These are phyloP conservation scores for Harpalus rufipes DNA, from an alignment of 2,888 invertebrate genomes.

Conservation along the genomic window DNA sequence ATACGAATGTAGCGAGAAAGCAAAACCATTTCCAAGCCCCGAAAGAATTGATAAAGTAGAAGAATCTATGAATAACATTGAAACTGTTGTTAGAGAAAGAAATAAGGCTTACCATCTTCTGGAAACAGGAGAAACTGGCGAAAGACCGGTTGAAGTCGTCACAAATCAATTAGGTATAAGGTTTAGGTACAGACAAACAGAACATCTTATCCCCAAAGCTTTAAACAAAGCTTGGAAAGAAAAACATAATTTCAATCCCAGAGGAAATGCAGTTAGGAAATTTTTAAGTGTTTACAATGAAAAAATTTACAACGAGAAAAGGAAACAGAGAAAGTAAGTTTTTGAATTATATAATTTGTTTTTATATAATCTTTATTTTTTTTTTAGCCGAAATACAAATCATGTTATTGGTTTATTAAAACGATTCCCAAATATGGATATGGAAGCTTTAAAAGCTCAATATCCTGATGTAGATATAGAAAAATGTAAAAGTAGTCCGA, in stretches of 20 bases:
- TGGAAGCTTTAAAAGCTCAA: constrained; percentile 83
- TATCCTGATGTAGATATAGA: constrained; percentile 89
- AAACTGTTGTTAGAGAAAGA: constrained; percentile 93
- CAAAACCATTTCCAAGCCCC: constrained; percentile 90
- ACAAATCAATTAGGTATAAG: constrained; percentile 82
- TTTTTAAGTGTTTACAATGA: constrained; percentile 83
- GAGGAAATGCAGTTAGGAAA: constrained; percentile 82
- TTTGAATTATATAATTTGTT: constrained; percentile 3
- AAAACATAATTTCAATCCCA: constrained; percentile 80
- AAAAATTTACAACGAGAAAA: constrained; percentile 80
- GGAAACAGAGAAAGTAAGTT: constrained; percentile 80
- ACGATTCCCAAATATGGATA: constrained; percentile 87
- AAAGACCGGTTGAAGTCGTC: constrained; percentile 83
- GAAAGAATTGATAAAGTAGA: constrained; percentile 96
- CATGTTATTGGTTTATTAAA: constrained; percentile 85
- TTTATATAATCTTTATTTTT: constrained; percentile 67
- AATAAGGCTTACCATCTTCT: constrained; percentile 93
- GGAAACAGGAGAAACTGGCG: constrained; percentile 93
- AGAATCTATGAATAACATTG: constrained; percentile 96
- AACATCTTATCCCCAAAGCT: constrained; percentile 83
- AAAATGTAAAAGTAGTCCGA: constrained; percentile 80
- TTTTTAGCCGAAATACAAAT: constrained; percentile 80
- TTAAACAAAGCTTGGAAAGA: constrained; percentile 84
- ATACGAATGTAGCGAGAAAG: constrained; percentile 84
- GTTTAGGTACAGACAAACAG: constrained; percentile 80